Conservation (phyloP, 2,888 invertebrate genomes). For the Netelia virgata region DNA sequence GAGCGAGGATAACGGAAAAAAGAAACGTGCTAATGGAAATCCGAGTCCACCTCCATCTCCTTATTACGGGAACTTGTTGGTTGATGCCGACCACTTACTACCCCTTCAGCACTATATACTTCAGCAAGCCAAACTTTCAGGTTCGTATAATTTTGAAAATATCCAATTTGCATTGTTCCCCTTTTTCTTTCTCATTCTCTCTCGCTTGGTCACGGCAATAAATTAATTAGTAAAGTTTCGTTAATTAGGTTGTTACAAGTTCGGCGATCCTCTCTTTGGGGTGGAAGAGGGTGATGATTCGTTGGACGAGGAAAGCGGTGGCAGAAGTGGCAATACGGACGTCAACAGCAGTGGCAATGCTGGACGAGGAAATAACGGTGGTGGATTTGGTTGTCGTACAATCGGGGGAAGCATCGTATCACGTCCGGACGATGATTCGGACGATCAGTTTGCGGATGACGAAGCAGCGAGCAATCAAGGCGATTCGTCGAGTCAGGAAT, state of each 20-base stretch:
- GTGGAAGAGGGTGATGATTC: conserved; percentile 89
- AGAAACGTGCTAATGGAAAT: conserved; percentile 82
- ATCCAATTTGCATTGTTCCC: neutral
- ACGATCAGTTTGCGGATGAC: conserved; percentile 87
- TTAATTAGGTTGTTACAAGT: conserved; percentile 88
- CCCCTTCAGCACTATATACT: conserved; percentile 95
- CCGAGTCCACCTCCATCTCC: conserved; percentile 83
- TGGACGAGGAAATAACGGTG: conserved; percentile 60
- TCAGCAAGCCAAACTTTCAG: conserved; percentile 92
- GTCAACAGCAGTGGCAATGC: conserved; percentile 45
- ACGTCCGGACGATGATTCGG: conserved; percentile 85
- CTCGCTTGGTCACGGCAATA: neutral
- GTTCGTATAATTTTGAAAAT: conserved; percentile 79
- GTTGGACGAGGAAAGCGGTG: conserved; percentile 91
- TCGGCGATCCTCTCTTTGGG: conserved; percentile 87
- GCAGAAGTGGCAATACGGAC: conserved; percentile 72
- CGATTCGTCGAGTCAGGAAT: conserved; percentile 87
- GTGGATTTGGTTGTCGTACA: conserved; percentile 50
- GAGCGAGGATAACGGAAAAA: conserved; percentile 78
- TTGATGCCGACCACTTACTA: conserved; percentile 88
- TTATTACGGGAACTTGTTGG: conserved; percentile 82
- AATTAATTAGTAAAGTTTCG: neutral
- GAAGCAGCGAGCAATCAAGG: conserved; percentile 86
- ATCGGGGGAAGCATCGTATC: conserved; percentile 29
- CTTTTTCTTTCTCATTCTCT: neutral